A percentile compares a stretch with the other conserved stretches of the same genome.
Evolutionary conservation across 92 coral and sea anemone genomes (phyloP).

Genomic region (Zoanthus sansibaricus): DNA sequence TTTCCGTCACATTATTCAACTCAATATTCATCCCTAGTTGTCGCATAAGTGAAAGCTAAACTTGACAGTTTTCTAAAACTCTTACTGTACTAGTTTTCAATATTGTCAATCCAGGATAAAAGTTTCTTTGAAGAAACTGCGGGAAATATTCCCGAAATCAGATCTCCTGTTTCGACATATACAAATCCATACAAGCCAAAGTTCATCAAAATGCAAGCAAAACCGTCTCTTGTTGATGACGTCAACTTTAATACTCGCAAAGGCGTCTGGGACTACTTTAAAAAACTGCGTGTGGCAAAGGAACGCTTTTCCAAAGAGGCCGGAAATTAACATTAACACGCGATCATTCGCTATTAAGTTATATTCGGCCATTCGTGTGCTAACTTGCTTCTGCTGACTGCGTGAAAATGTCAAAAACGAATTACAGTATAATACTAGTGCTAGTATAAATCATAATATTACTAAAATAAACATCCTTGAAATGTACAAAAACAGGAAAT

Average conservation of each 20-base stretch:
- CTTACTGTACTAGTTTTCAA: constrained; percentile 47
- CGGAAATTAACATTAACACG: constrained; percentile 19
- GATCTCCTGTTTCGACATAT: constrained; percentile 50
- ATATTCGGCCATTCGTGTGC: neutral
- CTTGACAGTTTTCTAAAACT: constrained; percentile 52
- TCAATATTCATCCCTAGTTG: constrained; percentile 99
- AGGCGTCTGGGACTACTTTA: constrained; percentile 33
- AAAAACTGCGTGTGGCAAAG: neutral
- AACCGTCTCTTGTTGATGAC: constrained; percentile 86
- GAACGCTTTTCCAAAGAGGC: neutral
- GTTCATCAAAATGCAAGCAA: constrained; percentile 78
- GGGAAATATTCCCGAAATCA: constrained; percentile 46
- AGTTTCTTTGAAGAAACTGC: constrained; percentile 27
- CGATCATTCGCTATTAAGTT: neutral
- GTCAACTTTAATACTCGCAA: constrained; percentile 61
- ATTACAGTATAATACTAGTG: neutral
- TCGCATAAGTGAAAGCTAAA: constrained; percentile 90
- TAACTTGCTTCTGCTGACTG: neutral
- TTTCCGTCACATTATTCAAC: constrained; percentile 94
- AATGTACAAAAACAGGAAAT: too few relatives aligned
- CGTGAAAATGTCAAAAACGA: neutral
- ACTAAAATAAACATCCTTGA: too few relatives aligned
- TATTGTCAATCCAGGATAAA: constrained; percentile 36
- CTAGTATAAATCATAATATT: too few relatives aligned
- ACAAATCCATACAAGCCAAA: constrained; percentile 54